Evolutionary conservation across 1,140 invertebrate genomes (phyloP), one percentile per base, ranked within the genome.

Genomic region (Lutraria rhynchaena): DNA sequence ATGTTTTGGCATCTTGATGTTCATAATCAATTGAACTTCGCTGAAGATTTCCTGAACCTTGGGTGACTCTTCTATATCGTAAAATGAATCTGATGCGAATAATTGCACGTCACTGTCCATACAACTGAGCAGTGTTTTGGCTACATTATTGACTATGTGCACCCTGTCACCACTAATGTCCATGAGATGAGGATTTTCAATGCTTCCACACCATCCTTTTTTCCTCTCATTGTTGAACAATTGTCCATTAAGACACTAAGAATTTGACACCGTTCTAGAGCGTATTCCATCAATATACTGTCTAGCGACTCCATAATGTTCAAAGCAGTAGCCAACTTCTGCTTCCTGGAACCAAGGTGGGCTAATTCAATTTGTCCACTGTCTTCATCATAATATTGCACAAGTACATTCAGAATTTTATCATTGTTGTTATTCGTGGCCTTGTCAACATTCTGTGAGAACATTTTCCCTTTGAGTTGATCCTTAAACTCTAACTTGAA

Each of bases 371-470:
- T 53, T 57, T 78, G 37, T 1, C 22, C 49, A 24, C 27, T 22
- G 24, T 71, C 57, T 13, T 55, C 67, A 65, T 73, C 74, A 78
- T 61, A 83, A 67, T 78, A 73, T 44, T 74, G 53, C 1, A 77
- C 74, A 19, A 83, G 31, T 13, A 77, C 37, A 41, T 77, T 78
- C 27, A 83, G n/a, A 4, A 83, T 61, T 51, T 83, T 83, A 35
- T 83, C 75, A 55, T 73, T 78, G 44, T 67, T 78, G 13, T 58
- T 70, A 51, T 83, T 83, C 55, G 82, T 83, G 13, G 75, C 74
- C 35, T 83, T 75, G 53, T 83, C 82, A 49, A 83, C 46, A 61
- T 83, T 83, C 2, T 78, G 49, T n/a, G 65, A 83, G 27, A 83
- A 27, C 22, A 65, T 46, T 41, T 51, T 53, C 29, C 60, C 61